These are phyloP conservation scores for Paramormyrops kingsleyae DNA, from an alignment of 2,113 vertebrate genomes.

Conservation along the genomic window DNA sequence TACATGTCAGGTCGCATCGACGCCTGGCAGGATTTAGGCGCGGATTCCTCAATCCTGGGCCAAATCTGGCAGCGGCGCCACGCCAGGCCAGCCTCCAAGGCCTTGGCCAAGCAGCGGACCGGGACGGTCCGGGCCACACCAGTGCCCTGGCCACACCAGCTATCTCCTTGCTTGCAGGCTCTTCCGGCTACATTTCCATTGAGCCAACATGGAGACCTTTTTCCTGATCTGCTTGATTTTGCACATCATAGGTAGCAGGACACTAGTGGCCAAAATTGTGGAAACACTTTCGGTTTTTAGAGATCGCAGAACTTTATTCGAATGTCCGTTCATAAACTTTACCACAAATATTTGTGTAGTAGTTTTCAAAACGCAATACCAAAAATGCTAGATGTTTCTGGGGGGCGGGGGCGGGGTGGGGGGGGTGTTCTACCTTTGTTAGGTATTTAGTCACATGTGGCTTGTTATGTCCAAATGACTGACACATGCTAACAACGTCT, in stretches of 20 bases:
- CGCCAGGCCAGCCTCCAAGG: slow-evolving; percentile 33
- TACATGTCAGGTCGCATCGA: slow-evolving; percentile 18
- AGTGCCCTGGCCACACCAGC: slow-evolving; percentile 1
- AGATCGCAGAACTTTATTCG: not conserved
- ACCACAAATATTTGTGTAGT: too few species aligned
- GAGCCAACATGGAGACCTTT: not conserved
- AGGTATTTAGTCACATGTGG: not conserved
- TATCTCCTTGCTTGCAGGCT: not conserved
- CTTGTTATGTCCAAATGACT: not conserved
- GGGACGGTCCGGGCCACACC: not conserved
- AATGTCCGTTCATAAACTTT: too few species aligned
- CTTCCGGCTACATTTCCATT: not conserved
- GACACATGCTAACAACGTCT: not conserved
- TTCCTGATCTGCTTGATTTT: not conserved
- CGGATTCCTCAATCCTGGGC: slow-evolving; percentile 46
- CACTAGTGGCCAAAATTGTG: too few species aligned
- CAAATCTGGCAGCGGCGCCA: slow-evolving; percentile 29
- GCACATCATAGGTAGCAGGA: not conserved
- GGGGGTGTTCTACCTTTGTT: not conserved
- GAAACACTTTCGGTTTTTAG: too few species aligned
- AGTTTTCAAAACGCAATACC: too few species aligned
- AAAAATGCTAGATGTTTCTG: too few species aligned
- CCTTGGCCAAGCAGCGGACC: slow-evolving; percentile 11
- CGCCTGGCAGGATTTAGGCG: slow-evolving; percentile 40
- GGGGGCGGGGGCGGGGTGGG: too few species aligned